phyloP scores from a whole-genome alignment of 1,140 invertebrate genomes.

The Forficula auricularia region DNA sequence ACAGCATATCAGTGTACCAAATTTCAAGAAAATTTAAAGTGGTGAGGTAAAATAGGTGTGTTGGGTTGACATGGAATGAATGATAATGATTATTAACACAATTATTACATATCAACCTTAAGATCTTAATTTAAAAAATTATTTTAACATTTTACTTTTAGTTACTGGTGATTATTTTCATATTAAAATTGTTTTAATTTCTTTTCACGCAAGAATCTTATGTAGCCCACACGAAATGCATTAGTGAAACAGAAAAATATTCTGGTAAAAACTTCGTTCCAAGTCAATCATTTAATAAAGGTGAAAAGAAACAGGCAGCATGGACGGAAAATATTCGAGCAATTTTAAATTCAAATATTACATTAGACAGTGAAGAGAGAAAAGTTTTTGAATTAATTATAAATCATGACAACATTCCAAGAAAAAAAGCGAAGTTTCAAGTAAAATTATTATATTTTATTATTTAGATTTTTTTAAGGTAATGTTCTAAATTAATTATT shows the following conservation, averaged over 20 bases:
- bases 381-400: constrained; percentile 51
- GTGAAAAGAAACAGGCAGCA: constrained; percentile 71
- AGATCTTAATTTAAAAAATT: no score
- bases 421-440: constrained; percentile 76
- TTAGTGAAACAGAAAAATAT: constrained; percentile 80
- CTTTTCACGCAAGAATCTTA: constrained; percentile 59
- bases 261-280: constrained; percentile 62
- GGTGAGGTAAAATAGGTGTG: no score
- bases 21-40: no score
- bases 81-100: no score
- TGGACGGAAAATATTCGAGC: constrained; percentile 72
- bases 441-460: constrained; percentile 13
- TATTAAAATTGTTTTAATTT: constrained; percentile 24
- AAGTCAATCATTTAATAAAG: constrained; percentile 60
- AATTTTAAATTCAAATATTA: constrained; percentile 42
- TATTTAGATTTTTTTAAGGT: constrained; percentile 7
- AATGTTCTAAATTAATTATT: constrained; percentile 1
- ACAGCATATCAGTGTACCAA: no score
- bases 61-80: no score
- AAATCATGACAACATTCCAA: constrained; percentile 71
- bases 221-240: constrained; percentile 70
- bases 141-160: no score
- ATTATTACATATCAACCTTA: no score
- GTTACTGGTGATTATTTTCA: no score
- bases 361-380: constrained; percentile 34